Percentiles rank a stretch among this genome's conserved stretches.
Evolutionary conservation across 92 coral and sea anemone genomes (phyloP).

Genomic region (Palythoa grandiflora): DNA sequence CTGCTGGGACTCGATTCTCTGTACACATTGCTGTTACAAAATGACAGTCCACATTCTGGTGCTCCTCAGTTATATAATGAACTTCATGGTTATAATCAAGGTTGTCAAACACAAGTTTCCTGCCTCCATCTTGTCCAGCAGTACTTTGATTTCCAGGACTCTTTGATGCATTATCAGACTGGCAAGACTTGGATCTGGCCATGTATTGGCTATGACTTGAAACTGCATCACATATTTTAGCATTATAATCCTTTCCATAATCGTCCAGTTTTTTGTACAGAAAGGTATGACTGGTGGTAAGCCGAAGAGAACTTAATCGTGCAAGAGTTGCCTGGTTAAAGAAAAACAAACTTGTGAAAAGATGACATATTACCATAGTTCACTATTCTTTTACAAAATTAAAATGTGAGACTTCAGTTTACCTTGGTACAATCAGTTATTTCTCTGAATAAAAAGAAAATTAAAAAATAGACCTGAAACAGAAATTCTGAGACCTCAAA

Average conservation of each 20-base stretch:
- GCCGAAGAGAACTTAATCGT: conserved; percentile 64
- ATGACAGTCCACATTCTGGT: no score
- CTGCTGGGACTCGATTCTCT: conserved; percentile 54
- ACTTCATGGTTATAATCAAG: conserved; percentile 49
- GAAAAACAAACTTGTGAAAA: background rate
- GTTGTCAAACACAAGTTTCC: conserved; percentile 47
- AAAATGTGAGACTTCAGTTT: no score
- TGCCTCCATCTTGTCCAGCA: background rate
- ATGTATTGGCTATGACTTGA: conserved; percentile 64
- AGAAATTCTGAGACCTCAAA: no score
- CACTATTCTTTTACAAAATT: no score
- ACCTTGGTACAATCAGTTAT: no score
- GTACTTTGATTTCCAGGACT: conserved; percentile 4
- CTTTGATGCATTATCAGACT: background rate
- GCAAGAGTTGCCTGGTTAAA: conserved; percentile 68
- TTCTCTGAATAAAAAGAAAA: no score
- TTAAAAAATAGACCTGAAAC: no score
- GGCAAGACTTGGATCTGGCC: conserved; percentile 29
- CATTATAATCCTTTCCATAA: conserved; percentile 67
- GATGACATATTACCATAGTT: conserved; percentile 1
- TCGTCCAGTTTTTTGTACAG: conserved; percentile 84
- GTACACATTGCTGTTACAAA: conserved; percentile 51
- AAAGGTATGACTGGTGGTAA: conserved; percentile 72
- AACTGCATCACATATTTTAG: conserved; percentile 67
- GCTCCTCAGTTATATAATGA: conserved; percentile 56